Percentiles rank a stretch among this genome's conserved stretches.
phyloP scores from a whole-genome alignment of 2,113 vertebrate species.

The Oncorhynchus gorbuscha region DNA sequence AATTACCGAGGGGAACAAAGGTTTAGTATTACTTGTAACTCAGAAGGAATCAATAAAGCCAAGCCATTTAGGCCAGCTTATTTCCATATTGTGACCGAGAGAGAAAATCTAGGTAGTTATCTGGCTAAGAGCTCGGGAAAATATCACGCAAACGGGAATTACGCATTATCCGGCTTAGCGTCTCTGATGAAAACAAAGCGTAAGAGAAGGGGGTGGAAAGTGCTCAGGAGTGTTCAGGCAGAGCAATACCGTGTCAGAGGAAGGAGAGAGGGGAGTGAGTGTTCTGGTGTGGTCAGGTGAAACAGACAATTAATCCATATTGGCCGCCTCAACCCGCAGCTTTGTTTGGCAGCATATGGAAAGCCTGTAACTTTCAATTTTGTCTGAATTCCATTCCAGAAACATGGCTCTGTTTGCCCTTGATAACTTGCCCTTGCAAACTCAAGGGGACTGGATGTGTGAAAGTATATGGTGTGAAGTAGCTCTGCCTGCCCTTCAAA shows the following conservation, averaged over 20 bases:
- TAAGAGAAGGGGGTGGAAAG: neutral
- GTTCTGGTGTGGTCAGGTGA: neutral
- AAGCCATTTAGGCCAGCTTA: conserved; percentile 15
- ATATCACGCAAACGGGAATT: conserved; percentile 46
- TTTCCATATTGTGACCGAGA: conserved; percentile 23
- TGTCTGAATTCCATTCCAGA: neutral
- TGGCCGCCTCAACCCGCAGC: neutral
- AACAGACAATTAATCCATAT: neutral
- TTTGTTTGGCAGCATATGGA: neutral
- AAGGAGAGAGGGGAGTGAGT: neutral
- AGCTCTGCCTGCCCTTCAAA: neutral
- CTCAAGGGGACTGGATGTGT: neutral
- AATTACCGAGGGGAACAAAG: neutral
- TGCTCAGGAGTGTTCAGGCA: neutral
- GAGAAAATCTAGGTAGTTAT: conserved; percentile 24
- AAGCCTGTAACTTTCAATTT: neutral
- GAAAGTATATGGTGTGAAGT: neutral
- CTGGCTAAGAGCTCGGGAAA: conserved; percentile 32
- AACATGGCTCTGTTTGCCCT: neutral
- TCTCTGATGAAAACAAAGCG: conserved; percentile 20
- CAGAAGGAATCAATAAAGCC: neutral
- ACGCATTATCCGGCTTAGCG: conserved; percentile 36
- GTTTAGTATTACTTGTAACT: neutral
- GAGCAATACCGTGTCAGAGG: neutral
- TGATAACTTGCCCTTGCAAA: neutral